Evolutionary conservation across 2,797 vertebrate genomes (phyloP).

Genomic region (Galagoides demidoff): DNA sequence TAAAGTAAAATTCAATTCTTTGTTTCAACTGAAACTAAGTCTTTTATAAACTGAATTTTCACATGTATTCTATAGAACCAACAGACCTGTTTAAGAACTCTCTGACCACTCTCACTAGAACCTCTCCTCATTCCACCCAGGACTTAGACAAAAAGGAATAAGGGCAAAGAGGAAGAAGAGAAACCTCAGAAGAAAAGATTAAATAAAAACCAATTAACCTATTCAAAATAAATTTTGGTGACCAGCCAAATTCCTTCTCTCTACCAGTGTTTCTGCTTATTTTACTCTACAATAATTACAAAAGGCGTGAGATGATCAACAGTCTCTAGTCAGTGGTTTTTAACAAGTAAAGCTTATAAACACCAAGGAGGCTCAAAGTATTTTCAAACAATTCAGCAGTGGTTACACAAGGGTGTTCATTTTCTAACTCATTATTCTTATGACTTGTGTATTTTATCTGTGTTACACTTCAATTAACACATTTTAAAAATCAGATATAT

Average conservation of each 20-base stretch:
- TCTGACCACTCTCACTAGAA: conserved; percentile 78
- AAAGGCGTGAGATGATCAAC: conserved; percentile 18
- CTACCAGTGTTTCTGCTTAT: conserved; percentile 44
- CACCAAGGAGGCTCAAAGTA: neutral
- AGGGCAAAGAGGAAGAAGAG: conserved; percentile 68
- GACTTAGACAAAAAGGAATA: conserved; percentile 76
- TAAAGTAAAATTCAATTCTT: conserved; percentile 7
- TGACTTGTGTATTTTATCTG: neutral
- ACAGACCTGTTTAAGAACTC: conserved; percentile 78
- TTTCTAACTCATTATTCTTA: conserved; percentile 56
- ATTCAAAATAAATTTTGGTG: conserved; percentile 51
- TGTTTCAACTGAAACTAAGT: conserved; percentile 45
- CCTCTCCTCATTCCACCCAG: conserved; percentile 78
- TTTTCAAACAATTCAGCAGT: conserved; percentile 53
- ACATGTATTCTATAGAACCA: conserved; percentile 61
- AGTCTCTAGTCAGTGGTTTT: neutral
- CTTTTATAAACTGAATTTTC: conserved; percentile 57
- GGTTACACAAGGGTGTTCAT: neutral
- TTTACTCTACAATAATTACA: conserved; percentile 52
- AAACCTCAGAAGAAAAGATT: conserved; percentile 69
- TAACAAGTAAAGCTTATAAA: conserved; percentile 60
- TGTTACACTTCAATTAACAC: conserved; percentile 41
- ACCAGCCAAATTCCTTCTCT: conserved; percentile 48
- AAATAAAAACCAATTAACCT: conserved; percentile 42
- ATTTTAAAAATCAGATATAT: conserved; percentile 1